Evolutionary conservation across 2,797 vertebrate species (phyloP).

Genomic region (Cuniculus paca): DNA sequence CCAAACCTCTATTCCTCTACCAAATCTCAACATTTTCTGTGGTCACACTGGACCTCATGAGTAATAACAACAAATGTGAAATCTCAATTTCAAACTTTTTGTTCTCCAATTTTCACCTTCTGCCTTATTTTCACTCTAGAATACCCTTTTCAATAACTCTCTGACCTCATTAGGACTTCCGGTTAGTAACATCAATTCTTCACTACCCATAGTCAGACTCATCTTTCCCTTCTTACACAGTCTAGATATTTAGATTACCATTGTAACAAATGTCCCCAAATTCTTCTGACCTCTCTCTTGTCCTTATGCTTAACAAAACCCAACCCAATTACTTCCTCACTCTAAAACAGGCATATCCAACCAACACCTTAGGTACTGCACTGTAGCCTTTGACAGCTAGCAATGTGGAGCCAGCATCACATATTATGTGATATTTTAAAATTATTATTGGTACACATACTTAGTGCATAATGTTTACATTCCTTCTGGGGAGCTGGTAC

Average conservation of each 20-base stretch:
- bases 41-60: background rate
- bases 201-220: background rate
- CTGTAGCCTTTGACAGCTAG: too few species aligned
- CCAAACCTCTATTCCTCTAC: background rate
- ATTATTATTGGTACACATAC: background rate
- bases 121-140: background rate
- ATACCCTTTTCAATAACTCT: background rate
- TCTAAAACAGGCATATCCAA: background rate
- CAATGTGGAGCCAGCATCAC: background rate
- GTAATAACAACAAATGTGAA: background rate
- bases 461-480: background rate
- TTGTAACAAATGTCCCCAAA: background rate
- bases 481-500: background rate
- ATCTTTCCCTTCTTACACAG: background rate
- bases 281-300: background rate
- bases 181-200: background rate
- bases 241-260: background rate
- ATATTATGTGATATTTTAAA: background rate
- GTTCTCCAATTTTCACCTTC: background rate
- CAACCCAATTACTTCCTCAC: background rate
- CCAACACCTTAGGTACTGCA: background rate
- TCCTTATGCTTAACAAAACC: background rate
- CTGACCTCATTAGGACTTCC: background rate
- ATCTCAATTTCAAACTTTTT: conserved; percentile 16
- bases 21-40: background rate